Conservation (phyloP, 1,140 invertebrate genomes). For the Ips nitidus region DNA sequence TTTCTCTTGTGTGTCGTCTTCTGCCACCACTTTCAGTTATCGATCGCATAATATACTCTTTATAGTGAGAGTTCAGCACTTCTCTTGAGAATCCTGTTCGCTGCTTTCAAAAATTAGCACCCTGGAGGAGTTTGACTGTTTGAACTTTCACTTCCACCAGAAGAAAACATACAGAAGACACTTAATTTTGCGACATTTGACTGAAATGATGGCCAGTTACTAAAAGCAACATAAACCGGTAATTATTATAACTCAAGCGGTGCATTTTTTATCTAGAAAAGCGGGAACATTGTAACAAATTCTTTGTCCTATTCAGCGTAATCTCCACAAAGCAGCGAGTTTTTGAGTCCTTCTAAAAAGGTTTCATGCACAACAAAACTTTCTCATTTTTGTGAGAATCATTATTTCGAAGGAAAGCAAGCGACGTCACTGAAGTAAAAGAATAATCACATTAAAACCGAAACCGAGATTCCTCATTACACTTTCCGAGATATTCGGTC, state of each 20-base stretch:
- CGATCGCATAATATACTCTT: slow-evolving; percentile 92
- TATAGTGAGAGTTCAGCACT: slow-evolving; percentile 95
- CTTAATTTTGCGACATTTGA: too few relatives aligned
- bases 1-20: slow-evolving; percentile 81
- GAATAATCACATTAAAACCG: slow-evolving; percentile 17
- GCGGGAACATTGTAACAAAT: background rate
- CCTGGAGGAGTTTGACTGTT: slow-evolving; percentile 57
- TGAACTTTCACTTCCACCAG: slow-evolving; percentile 44
- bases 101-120: slow-evolving; percentile 97
- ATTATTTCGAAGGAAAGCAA: slow-evolving; percentile 1
- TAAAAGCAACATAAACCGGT: too few relatives aligned
- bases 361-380: slow-evolving; percentile 3
- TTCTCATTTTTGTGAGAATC: background rate
- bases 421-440: slow-evolving; percentile 3
- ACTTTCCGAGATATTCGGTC: slow-evolving; percentile 12
- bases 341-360: background rate
- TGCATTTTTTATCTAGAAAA: too few relatives aligned
- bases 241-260: too few relatives aligned
- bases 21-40: slow-evolving; percentile 83
- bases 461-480: slow-evolving; percentile 10
- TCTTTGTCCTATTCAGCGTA: slow-evolving; percentile 1
- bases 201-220: too few relatives aligned
- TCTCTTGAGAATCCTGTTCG: slow-evolving; percentile 94
- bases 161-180: too few relatives aligned
- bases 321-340: background rate